Percentiles rank a stretch among this genome's conserved stretches.
Conservation (phyloP, 2,113 vertebrate species). For the Echinops telfairi region DNA sequence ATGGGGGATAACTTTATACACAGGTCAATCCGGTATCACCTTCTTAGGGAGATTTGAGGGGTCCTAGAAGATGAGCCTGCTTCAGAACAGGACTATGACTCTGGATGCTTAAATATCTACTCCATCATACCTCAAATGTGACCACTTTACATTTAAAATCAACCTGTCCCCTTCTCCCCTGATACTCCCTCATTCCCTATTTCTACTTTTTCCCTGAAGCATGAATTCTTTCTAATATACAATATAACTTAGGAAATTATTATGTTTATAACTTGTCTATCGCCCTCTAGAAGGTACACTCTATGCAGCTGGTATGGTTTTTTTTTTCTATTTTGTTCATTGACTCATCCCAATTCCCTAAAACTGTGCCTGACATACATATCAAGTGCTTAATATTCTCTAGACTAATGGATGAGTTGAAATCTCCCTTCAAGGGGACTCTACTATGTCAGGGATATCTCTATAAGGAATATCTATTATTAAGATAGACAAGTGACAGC, state of each 20-base stretch:
- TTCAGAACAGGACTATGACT: constrained; percentile 24
- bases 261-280: constrained; percentile 16
- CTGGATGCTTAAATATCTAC: background rate
- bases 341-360: background rate
- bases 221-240: constrained; percentile 6
- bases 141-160: background rate
- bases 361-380: background rate
- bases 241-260: background rate
- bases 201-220: constrained; percentile 15
- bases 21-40: background rate
- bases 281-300: constrained; percentile 4
- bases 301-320: background rate
- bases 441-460: background rate
- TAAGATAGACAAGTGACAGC: constrained; percentile 8
- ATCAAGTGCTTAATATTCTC: constrained; percentile 10
- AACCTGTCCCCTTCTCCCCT: background rate
- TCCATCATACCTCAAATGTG: background rate
- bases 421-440: background rate
- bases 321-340: constrained; percentile 51
- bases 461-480: background rate
- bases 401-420: constrained; percentile 42
- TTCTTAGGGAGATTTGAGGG: background rate
- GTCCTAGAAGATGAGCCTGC: constrained; percentile 2
- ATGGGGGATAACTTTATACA: background rate
- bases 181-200: background rate